Evolutionary conservation across 2,888 invertebrate genomes (phyloP), one percentile per base, ranked within the genome.

Genomic region (Pandemis cinnamomeana): DNA sequence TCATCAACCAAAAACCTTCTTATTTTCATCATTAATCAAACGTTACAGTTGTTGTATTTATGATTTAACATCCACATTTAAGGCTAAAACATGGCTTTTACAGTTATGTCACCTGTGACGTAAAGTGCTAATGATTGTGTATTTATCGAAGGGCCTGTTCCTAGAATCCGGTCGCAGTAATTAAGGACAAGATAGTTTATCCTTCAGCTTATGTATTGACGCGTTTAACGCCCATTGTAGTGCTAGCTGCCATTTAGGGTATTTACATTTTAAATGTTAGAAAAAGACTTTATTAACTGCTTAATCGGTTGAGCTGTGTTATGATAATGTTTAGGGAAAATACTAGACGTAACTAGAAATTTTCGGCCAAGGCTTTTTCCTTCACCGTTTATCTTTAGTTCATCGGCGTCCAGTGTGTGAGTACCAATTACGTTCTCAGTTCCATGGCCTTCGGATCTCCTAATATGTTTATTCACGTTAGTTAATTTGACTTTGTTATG

Each of bases 141-240:
- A 70, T 73, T 69, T 64, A 70, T 60, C 64, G n/a, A 73, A 69
- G 66, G 69, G 64, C 73, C 69, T 66, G 73, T 70, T 72, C 70
- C 60, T 66, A 51, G 60, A 64, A 69, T 66, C 69, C 64, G 68
- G 72, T 72, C 68, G 48, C 60, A 48, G 20, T 48, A 68, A 63
- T 68, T 55, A 61, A 68, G 68, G 58, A 60, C 64, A 15, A 60
- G 73, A 61, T 58, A 53, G 15, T 63, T 63, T 70, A 70, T 69
- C 72, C 69, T 64, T 58, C 68, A 73, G 72, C 68, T 72, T 58
- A 58, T 64, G 53, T 67, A 41, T 53, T 64, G 64, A 64, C 63
- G 63, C 27, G 41, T 15, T 58, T 67, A 61, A 53, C 72, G 61
- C 67, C 62, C 72, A 61, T 58, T 69, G 71, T 55, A 48, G 63